Evolutionary conservation across 2,888 invertebrate species (phyloP).

Genomic region (Agrilus biguttatus): DNA sequence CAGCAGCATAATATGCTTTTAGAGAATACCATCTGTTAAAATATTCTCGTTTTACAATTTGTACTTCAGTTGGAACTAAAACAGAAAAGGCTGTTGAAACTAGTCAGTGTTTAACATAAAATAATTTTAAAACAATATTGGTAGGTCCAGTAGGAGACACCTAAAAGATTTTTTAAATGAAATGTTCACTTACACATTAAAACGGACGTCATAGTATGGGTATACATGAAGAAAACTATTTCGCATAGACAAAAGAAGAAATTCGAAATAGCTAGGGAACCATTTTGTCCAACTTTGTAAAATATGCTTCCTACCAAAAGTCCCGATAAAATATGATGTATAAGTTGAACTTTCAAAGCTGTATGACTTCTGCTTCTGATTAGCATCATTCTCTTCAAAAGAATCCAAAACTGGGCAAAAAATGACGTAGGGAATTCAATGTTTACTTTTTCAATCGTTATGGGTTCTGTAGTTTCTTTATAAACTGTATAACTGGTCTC

Average conservation of each 20-base stretch:
- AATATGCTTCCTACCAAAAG: slow-evolving; percentile 42
- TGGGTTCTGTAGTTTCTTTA: slow-evolving; percentile 6
- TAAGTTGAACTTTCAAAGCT: slow-evolving; percentile 39
- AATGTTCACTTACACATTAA: slow-evolving; percentile 39
- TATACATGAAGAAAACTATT: slow-evolving; percentile 49
- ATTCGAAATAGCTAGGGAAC: slow-evolving; percentile 37
- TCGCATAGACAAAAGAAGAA: slow-evolving; percentile 46
- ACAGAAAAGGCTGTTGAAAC: slow-evolving; percentile 8
- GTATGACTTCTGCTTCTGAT: slow-evolving; percentile 39
- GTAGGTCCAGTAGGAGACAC: too few species aligned
- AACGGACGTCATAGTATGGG: slow-evolving; percentile 45
- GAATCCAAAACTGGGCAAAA: slow-evolving; percentile 37
- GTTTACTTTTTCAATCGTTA: slow-evolving; percentile 3
- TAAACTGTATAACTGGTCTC: slow-evolving; percentile 3
- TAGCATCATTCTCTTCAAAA: slow-evolving; percentile 38
- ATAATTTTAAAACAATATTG: background rate
- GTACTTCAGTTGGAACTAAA: slow-evolving; percentile 46
- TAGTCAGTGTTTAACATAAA: too few species aligned
- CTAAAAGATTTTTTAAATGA: background rate
- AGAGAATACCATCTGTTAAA: slow-evolving; percentile 54
- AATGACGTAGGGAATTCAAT: slow-evolving; percentile 41
- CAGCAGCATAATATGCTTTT: slow-evolving; percentile 45
- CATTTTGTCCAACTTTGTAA: slow-evolving; percentile 42
- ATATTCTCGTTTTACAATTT: slow-evolving; percentile 44
- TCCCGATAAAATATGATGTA: slow-evolving; percentile 40